phyloP scores from a whole-genome alignment of 2,113 vertebrate genomes.

The Megalops atlanticus region DNA sequence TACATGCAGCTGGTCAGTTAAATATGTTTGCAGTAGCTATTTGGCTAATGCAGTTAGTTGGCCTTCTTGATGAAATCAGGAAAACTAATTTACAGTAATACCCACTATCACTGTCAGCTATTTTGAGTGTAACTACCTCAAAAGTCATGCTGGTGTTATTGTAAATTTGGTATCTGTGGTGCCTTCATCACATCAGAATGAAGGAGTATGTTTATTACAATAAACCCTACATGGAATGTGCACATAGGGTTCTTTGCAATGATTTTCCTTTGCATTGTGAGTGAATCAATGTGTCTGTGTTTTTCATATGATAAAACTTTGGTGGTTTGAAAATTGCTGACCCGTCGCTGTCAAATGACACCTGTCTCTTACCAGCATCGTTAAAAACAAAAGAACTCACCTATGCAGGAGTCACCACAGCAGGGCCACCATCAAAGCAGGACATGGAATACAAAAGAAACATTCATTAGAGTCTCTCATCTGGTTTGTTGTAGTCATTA shows the following conservation, averaged over 20 bases:
- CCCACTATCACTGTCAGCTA: no score
- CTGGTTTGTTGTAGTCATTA: background rate
- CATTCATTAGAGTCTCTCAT: background rate
- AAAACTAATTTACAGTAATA: no score
- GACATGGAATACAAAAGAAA: slow-evolving; percentile 5
- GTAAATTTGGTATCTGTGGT: no score
- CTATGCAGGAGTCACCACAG: slow-evolving; percentile 38
- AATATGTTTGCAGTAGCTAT: no score
- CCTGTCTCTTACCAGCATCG: background rate
- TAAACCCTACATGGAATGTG: background rate
- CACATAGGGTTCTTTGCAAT: background rate
- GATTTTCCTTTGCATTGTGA: background rate
- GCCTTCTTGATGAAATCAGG: no score
- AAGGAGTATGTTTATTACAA: no score
- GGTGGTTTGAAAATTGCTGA: background rate
- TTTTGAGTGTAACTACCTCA: no score
- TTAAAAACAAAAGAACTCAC: slow-evolving; percentile 61
- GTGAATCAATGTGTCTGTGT: background rate
- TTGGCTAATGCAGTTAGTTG: no score
- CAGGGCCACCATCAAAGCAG: slow-evolving; percentile 13
- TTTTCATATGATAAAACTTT: background rate
- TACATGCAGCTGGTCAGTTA: no score
- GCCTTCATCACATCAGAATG: no score
- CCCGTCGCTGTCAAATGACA: background rate
- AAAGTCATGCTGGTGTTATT: no score